Conservation (phyloP, 2,888 invertebrate genomes). For the Carabus problematicus region DNA sequence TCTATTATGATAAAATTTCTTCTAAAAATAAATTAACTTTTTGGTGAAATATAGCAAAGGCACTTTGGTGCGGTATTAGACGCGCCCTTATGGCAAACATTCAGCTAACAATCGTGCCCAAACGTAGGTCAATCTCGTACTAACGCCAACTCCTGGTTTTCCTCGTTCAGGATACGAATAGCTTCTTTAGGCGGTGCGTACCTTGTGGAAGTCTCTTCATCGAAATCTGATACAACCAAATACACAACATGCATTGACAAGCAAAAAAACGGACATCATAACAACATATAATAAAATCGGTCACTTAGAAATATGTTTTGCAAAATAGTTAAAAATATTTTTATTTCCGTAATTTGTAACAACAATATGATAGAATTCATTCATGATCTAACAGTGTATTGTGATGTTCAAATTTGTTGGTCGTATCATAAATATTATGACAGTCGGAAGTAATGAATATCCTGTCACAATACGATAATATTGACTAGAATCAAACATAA, state of each 20-base stretch:
- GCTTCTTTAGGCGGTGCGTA: slow-evolving; percentile 74
- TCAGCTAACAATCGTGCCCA: too few relatives aligned
- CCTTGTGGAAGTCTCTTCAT: slow-evolving; percentile 53
- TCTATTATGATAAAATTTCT: too few relatives aligned
- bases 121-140: neutral
- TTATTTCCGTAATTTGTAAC: slow-evolving; percentile 4
- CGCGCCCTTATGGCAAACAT: too few relatives aligned
- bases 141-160: slow-evolving; percentile 49
- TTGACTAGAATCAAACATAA: neutral
- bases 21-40: too few relatives aligned
- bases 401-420: too few relatives aligned
- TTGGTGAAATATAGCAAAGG: too few relatives aligned
- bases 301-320: neutral
- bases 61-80: too few relatives aligned
- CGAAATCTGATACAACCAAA: neutral
- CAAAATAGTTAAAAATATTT: slow-evolving; percentile 5
- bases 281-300: neutral
- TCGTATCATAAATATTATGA: too few relatives aligned
- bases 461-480: neutral
- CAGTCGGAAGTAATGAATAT: too few relatives aligned
- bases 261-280: neutral
- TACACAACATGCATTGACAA: neutral
- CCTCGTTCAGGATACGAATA: slow-evolving; percentile 69
- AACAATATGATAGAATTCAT: slow-evolving; percentile 4
- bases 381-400: too few relatives aligned